phyloP scores from a whole-genome alignment of 2,888 invertebrate species.

The Sinotaia quadrata region DNA sequence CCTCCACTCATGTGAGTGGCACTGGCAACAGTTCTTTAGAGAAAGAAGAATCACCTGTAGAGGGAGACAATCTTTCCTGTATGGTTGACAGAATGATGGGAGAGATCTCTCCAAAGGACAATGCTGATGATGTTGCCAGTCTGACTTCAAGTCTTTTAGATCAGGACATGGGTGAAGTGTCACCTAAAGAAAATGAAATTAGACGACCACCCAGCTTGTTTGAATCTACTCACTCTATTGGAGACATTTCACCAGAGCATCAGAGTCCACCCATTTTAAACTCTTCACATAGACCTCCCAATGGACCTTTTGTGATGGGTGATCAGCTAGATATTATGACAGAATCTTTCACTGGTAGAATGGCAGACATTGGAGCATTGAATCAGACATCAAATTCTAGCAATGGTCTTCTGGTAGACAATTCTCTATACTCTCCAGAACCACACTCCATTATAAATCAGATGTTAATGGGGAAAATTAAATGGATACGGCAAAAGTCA shows the following conservation, averaged over 20 bases:
- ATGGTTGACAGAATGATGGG: conserved; percentile 7
- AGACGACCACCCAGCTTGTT: neutral
- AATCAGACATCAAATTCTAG: neutral
- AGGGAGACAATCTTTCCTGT: neutral
- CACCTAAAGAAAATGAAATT: neutral
- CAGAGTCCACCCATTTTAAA: neutral
- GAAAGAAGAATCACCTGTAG: neutral
- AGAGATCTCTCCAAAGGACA: neutral
- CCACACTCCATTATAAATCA: neutral
- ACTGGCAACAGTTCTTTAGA: neutral
- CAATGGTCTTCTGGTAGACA: neutral
- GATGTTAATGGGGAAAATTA: conserved; percentile 8
- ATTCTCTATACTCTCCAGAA: conserved; percentile 3
- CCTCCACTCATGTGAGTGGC: neutral
- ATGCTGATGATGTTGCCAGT: neutral
- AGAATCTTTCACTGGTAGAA: conserved; percentile 1
- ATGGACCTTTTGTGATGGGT: conserved; percentile 22
- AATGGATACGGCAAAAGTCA: neutral
- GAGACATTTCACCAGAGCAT: neutral
- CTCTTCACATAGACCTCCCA: conserved; percentile 2
- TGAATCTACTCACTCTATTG: neutral
- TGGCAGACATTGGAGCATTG: neutral
- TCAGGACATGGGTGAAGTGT: neutral
- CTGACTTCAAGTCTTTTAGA: neutral
- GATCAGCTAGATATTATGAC: conserved; percentile 21